Percentiles rank a stretch among this genome's conserved stretches.
Evolutionary conservation across 2,888 invertebrate species (phyloP).

Genomic region (Endomychus coccineus): DNA sequence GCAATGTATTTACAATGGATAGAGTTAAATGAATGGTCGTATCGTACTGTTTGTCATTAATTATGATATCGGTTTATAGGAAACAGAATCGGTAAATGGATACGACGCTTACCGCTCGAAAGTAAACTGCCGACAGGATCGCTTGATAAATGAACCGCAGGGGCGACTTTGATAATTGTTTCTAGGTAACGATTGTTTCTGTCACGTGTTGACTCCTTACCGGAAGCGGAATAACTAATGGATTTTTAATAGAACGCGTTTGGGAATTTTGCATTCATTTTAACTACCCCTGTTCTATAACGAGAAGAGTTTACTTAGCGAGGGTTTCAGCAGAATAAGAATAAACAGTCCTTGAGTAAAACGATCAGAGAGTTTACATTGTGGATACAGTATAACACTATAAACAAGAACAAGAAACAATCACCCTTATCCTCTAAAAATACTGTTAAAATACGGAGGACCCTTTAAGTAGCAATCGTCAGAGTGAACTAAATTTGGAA

Average conservation of each 20-base stretch:
- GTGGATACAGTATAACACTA: no score
- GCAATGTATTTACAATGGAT: constrained; percentile 28
- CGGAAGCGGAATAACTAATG: constrained; percentile 32
- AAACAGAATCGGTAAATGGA: constrained; percentile 29
- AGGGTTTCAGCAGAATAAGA: no score
- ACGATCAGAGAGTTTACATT: no score
- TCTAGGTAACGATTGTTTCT: constrained; percentile 23
- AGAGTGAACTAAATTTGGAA: no score
- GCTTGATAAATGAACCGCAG: constrained; percentile 29
- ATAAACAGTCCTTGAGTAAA: no score
- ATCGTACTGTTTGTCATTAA: constrained; percentile 37
- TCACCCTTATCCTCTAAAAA: no score
- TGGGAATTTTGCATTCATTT: no score
- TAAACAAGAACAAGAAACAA: no score
- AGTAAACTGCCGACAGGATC: constrained; percentile 25
- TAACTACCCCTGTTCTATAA: no score
- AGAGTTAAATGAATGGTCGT: constrained; percentile 35
- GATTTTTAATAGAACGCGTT: constrained; percentile 37
- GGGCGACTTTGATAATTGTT: constrained; percentile 24
- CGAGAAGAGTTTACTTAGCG: no score
- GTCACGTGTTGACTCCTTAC: constrained; percentile 18
- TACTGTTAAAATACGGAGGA: no score
- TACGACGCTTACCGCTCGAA: constrained; percentile 26
- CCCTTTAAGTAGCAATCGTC: no score
- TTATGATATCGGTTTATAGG: constrained; percentile 37